Evolutionary conservation across 1,140 invertebrate genomes (phyloP).

Genomic region (Stegodyphus dumicola): DNA sequence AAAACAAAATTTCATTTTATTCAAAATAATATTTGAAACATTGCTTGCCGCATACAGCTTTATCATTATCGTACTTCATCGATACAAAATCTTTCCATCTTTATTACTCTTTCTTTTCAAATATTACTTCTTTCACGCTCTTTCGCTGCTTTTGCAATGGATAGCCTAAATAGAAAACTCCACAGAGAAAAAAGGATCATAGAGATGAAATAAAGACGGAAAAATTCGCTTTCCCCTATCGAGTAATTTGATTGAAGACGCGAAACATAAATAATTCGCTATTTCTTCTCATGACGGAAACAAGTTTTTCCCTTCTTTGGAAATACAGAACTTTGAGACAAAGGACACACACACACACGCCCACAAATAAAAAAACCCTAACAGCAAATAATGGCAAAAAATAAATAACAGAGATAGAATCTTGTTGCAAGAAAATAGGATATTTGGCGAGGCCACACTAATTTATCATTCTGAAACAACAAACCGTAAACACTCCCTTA

Average conservation of each 20-base stretch:
- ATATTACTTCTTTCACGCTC: too few species aligned
- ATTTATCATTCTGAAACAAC: constrained; percentile 5
- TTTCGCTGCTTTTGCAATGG: too few species aligned
- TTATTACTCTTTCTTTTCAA: too few species aligned
- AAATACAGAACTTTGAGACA: background rate
- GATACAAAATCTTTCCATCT: too few species aligned
- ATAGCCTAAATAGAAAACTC: too few species aligned
- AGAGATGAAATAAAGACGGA: too few species aligned
- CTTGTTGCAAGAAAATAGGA: background rate
- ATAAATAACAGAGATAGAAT: background rate
- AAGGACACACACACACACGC: background rate
- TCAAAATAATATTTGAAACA: too few species aligned
- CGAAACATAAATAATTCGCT: background rate
- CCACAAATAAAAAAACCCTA: background rate
- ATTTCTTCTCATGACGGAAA: background rate
- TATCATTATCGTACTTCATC: too few species aligned
- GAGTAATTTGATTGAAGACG: background rate
- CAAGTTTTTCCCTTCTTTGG: background rate
- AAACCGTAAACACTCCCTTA: background rate
- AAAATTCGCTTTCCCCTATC: background rate
- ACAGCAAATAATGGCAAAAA: background rate
- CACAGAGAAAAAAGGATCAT: too few species aligned
- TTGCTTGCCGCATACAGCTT: too few species aligned
- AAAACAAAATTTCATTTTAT: too few species aligned
- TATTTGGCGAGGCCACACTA: background rate